Evolutionary conservation across 2,888 invertebrate genomes (phyloP), one percentile per base, ranked within the genome.

Genomic region (Acronicta leporina): DNA sequence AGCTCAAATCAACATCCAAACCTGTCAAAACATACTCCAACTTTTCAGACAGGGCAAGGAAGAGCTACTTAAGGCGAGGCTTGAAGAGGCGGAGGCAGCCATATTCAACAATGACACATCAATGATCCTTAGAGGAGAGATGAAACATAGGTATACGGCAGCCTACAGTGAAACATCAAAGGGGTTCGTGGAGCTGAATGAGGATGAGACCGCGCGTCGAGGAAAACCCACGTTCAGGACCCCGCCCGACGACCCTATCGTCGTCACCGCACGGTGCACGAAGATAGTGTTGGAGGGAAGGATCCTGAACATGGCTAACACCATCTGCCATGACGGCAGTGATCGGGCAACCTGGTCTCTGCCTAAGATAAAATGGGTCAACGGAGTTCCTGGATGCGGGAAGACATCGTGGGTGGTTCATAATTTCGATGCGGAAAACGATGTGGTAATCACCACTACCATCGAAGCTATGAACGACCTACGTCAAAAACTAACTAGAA

Each of bases 311-410:
- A 69, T 27, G 43, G 55, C 54, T 9, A 6, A 47, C 20, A 14
- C 41, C 20, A 13, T 63, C 27, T 0, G 6, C 3, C 13, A 15
- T 8, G 6, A 5, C 16, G 40, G 15, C 9, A 10, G 6, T n/a
- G 33, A 27, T 7, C 13, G 13, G 8, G 10, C 16, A 25, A 3
- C 3, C 41, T 40, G 56, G 67, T 15, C 56, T 20, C 38, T 51
- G 25, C 67, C 64, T 0, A 70, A 41, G 4, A 70, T 70, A 47
- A 46, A 1, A 35, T 67, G 67, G 67, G 38, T 67, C 7, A 67
- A 67, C 47, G 67, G 67, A 1, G 67, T 67, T 30, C 66, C 68
- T 0, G 72, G 72, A 4, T 72, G 72, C 48, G 70, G 72, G 1
- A 72, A 70, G 20, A 61, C 72, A 2, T 52, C 67, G 9, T 70